Base-by-base conservation (phyloP, 2,113 vertebrate genomes). In the Hyaena hyaena region DNA sequence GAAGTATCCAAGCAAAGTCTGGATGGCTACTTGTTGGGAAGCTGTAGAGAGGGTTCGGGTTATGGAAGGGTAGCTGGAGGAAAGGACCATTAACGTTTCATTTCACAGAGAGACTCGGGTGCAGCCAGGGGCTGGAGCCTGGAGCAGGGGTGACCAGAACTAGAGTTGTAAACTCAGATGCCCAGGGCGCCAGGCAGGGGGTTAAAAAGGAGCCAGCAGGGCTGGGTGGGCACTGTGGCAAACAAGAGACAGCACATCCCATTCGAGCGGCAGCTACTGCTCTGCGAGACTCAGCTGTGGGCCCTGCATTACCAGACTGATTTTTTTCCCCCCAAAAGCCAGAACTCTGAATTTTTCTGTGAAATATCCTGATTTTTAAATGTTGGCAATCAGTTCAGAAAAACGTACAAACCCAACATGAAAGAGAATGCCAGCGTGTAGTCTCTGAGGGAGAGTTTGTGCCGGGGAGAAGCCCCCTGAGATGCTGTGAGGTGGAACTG, bases 351-450 rank as follows among this genome's bases (percentile, higher is more conserved):
- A 66, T 76, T 90, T 80, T 93, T 61, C 48, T 5, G 21, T 93
- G 73, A 96, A 73, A 87, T 79, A 61, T 26, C 4, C 7, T 86
- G 23, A 85, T 61, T 88, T 93, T 82, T 85, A 85, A 96, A 85
- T 80, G 88, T 96, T 93, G 95, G 71, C 87, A 83, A 45, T 82
- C 63, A 39, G 26, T 90, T 96, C 71, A 45, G 63, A 88, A 88
- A 88, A 63, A 48, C 74, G 39, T 85, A 24, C 58, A 96, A 94
- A 39, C 19, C 73, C 71, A 93, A 55, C 35, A 35, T 19, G 88
- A 84, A 69, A 74, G 79, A 77, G 73, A 43, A 81, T 31, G 69
- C 7, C 28, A 10, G 8, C 73, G 16, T 66, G 68, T 10, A 45
- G 7, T 50, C 4, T 87, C 58, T 77, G 23, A 53, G 39, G 31